These are phyloP conservation scores for Corticium candelabrum DNA, from an alignment of 37 sponge, comb jelly and placozoan genomes.

Conservation along the genomic window DNA sequence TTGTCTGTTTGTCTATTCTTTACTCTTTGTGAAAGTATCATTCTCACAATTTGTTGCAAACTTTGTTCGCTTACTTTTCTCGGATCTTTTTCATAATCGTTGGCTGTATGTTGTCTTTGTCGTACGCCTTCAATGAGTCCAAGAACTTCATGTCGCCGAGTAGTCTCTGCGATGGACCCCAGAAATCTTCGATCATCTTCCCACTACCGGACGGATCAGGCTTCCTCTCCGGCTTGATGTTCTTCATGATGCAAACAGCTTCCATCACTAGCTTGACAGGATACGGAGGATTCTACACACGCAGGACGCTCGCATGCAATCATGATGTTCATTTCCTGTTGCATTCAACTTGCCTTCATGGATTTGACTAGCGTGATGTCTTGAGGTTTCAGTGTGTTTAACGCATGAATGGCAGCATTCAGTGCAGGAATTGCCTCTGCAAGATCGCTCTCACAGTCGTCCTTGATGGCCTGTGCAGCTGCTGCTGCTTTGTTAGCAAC, in stretches of 20 bases:
- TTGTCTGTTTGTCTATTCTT: no score
- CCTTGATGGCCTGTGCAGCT: slow-evolving; percentile 80
- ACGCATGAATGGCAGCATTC: slow-evolving; percentile 85
- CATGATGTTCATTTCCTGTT: neutral
- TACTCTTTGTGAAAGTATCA: no score
- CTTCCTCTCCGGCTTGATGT: slow-evolving; percentile 84
- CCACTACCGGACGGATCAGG: slow-evolving; percentile 91
- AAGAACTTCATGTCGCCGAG: slow-evolving; percentile 94
- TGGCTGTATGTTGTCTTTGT: slow-evolving; percentile 92
- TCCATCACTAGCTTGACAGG: slow-evolving; percentile 94
- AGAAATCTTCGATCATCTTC: slow-evolving; percentile 94
- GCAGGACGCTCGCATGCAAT: neutral
- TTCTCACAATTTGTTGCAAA: no score
- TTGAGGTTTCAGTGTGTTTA: slow-evolving; percentile 91
- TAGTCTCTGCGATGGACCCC: slow-evolving; percentile 94
- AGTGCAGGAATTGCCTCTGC: slow-evolving; percentile 96
- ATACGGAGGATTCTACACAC: slow-evolving; percentile 73
- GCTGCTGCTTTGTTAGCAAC: slow-evolving; percentile 95
- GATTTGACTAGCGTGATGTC: slow-evolving; percentile 96
- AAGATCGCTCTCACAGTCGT: slow-evolving; percentile 95
- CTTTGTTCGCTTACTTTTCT: slow-evolving; percentile 88
- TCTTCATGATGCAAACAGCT: slow-evolving; percentile 92
- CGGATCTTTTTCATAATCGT: slow-evolving; percentile 92
- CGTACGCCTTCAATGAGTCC: slow-evolving; percentile 83
- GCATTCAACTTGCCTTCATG: slow-evolving; percentile 64